Conservation (phyloP, 2,113 vertebrate genomes). For the Clarias macrocephalus region DNA sequence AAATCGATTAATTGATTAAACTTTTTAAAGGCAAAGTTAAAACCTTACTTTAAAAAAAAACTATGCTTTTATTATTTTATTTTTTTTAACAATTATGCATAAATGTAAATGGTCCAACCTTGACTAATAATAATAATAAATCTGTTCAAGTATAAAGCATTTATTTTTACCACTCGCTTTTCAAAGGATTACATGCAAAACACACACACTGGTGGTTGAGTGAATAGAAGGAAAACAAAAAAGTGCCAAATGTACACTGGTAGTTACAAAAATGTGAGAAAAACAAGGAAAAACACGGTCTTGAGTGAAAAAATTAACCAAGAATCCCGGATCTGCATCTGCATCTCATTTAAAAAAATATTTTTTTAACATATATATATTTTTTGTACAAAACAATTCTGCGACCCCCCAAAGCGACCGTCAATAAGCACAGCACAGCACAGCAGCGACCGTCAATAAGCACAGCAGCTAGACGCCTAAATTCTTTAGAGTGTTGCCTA, state of each 20-base stretch:
- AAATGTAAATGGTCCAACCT: too few species aligned
- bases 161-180: not conserved
- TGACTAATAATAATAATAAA: not conserved
- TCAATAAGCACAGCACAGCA: not conserved
- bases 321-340: too few species aligned
- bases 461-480: not conserved
- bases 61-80: too few species aligned
- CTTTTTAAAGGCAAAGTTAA: too few species aligned
- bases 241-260: too few species aligned
- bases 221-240: not conserved
- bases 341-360: too few species aligned
- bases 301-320: not conserved
- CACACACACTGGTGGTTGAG: not conserved
- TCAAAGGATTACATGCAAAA: not conserved
- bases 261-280: too few species aligned
- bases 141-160: not conserved
- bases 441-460: not conserved
- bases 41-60: too few species aligned
- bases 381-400: not conserved
- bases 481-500: not conserved
- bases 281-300: too few species aligned
- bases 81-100: too few species aligned
- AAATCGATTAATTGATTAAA: too few species aligned
- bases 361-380: not conserved
- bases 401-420: not conserved